Evolutionary conservation across 2,113 vertebrate genomes (phyloP).

Genomic region (Forbesichthys papilliferus): DNA sequence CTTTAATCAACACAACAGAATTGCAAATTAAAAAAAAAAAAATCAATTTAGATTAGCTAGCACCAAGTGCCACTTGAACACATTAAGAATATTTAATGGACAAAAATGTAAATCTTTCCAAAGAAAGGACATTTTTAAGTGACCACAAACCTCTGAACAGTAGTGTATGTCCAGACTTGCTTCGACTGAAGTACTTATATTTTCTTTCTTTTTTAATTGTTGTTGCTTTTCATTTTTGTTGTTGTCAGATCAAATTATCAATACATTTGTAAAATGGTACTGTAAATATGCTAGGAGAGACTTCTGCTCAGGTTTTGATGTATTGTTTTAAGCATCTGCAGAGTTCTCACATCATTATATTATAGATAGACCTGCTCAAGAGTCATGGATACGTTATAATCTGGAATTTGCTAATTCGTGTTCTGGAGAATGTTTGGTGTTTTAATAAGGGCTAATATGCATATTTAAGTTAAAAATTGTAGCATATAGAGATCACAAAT

Average conservation of each 20-base stretch:
- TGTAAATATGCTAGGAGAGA: conserved; percentile 57
- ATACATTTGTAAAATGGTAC: conserved; percentile 54
- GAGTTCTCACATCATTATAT: conserved; percentile 29
- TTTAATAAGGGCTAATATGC: conserved; percentile 63
- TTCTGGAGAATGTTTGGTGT: conserved; percentile 40
- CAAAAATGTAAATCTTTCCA: too few species aligned
- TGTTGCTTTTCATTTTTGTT: conserved; percentile 22
- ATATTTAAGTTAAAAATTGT: conserved; percentile 28
- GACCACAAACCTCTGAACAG: too few species aligned
- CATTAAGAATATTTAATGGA: too few species aligned
- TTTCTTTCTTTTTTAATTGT: conserved; percentile 9
- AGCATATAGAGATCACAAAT: conserved; percentile 1
- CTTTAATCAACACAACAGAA: too few species aligned
- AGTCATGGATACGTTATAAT: too few species aligned
- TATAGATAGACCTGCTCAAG: too few species aligned
- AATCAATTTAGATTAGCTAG: too few species aligned
- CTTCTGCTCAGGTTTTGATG: conserved; percentile 28
- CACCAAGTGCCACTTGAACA: too few species aligned
- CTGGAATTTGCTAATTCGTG: conserved; percentile 1
- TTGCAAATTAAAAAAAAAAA: too few species aligned
- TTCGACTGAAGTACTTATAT: conserved; percentile 8
- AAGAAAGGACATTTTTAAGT: too few species aligned
- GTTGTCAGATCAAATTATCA: conserved; percentile 10
- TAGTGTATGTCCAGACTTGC: conserved; percentile 8
- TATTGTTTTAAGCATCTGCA: background rate